Evolutionary conservation across 2,113 vertebrate genomes (phyloP), one percentile per base, ranked within the genome.

Genomic region (Mionectes macconnelli): DNA sequence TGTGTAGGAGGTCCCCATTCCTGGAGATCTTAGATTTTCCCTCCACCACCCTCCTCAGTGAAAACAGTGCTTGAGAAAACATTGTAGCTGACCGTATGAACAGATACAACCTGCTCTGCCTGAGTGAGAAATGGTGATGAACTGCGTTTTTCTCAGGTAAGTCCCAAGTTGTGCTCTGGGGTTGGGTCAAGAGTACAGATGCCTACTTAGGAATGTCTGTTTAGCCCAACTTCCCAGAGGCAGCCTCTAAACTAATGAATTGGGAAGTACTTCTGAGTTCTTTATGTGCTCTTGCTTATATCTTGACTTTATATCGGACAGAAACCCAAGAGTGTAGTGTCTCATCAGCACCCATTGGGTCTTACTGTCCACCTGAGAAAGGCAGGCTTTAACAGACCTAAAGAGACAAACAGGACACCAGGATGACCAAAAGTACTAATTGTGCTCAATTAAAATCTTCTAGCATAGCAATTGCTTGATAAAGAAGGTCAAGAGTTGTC

Each of bases 391-490:
- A 62, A 33, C 63, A 73, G 33, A 49, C 4, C 39, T 44, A 20
- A n/a, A 64, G 14, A 28, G 37, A 37, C 24, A 84, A 64, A 28
- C 14, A 40, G 33, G 53, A 69, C 63, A 39, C 5, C 4, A 27
- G 31, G 12, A 13, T 39, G 14, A 14, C 57, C 70, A 52, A 89
- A 77, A 33, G 14, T 1, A 10, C 14, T 73, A 23, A 20, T 64
- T 0, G 0, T 3, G 0, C 42, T 45, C 5, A 3, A 2, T n/a
- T 83, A 5, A 0, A 80, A 27, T 24, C 59, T 35, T 52, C 31
- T 53, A 60, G 35, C 12, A 35, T 9, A 49, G 21, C 67, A 53
- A 9, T 6, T 42, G 10, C 19, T 63, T 47, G 62, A 56, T 42
- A 35, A 74, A 66, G 40, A 78, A 66, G 19, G n/a, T n/a, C 28